Evolutionary conservation across 2,113 vertebrate genomes (phyloP).

Genomic region (Ochotona princeps): DNA sequence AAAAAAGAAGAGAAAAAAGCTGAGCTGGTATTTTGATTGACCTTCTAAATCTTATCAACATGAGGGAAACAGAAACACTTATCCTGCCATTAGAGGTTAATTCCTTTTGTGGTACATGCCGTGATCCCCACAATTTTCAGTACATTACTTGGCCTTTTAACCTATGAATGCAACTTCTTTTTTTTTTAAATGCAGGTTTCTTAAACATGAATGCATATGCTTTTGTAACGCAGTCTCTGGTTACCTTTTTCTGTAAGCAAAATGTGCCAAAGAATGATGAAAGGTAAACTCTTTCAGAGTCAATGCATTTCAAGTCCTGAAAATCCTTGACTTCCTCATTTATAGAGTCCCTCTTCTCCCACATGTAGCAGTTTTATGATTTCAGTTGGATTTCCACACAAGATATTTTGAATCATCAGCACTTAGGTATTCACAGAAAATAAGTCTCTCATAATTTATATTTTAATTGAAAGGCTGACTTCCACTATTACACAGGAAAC

Average conservation of each 20-base stretch:
- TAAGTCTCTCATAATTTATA: conserved; percentile 66
- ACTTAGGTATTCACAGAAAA: conserved; percentile 64
- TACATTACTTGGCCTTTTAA: neutral
- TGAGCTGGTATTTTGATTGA: neutral
- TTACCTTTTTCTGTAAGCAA: conserved; percentile 45
- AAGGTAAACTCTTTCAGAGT: conserved; percentile 10
- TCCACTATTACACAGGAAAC: conserved; percentile 18
- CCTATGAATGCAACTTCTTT: neutral
- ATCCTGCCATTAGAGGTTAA: neutral
- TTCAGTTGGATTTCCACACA: conserved; percentile 5
- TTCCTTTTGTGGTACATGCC: neutral
- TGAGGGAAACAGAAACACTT: neutral
- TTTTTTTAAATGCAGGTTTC: neutral
- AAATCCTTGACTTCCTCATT: conserved; percentile 17
- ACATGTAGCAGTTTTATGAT: fast-evolving
- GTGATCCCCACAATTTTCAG: neutral
- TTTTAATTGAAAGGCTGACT: conserved; percentile 76
- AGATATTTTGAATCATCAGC: conserved; percentile 70
- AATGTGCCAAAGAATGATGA: conserved; percentile 30
- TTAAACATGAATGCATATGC: neutral
- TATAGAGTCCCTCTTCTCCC: neutral
- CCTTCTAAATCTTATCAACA: neutral
- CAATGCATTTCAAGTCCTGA: neutral
- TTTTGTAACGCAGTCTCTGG: neutral
- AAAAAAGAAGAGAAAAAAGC: neutral